Base-by-base conservation (phyloP, 2,888 invertebrate species). In the Isoperla grammatica region DNA sequence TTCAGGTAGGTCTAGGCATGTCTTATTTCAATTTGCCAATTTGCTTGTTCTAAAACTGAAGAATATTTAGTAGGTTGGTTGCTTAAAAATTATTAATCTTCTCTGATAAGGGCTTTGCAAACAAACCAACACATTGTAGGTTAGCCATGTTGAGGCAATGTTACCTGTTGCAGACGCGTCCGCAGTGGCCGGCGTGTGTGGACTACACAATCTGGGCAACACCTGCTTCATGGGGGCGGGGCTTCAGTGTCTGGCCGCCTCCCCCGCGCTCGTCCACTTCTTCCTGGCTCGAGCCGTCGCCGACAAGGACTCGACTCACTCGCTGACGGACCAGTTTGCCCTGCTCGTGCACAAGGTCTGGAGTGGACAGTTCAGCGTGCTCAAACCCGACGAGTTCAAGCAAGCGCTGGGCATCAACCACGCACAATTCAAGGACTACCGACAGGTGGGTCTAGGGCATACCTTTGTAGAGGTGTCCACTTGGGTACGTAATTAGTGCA, bases 341-440 rank as follows among this genome's bases (percentile, higher is more conserved):
- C 70, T 74, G 42, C 72, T 83, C 12, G 71, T 81, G 22, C 75
- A 75, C 43, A 79, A 79, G 71, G 76, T 81, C 70, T 83, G 83
- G 83, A 78, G 79, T 65, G 82, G 81, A 0, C 73, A 76, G 59
- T 79, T 75, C 65, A 75, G 77, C 48, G 73, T 78, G 15, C 72
- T 82, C 23, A 75, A 77, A 63, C 81, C 82, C 0, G 71, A 73
- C 11, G 79, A 81, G 63, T 83, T 84, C 67, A 83, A 83, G 67
- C 76, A 79, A 61, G 77, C 78, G 2, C 73, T 84, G 49, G 82
- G 81, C 1, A 71, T 76, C 6, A 79, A 79, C 67, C 80, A 81
- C 68, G 75, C 79, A 1, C 83, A 84, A 70, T 84, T 84, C 68
- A 79, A 80, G 67, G 83, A 83, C 70, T 81, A 78, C 61, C 71